Base-by-base conservation (phyloP, 2,113 vertebrate species). In the Erythrocercus mccallii region DNA sequence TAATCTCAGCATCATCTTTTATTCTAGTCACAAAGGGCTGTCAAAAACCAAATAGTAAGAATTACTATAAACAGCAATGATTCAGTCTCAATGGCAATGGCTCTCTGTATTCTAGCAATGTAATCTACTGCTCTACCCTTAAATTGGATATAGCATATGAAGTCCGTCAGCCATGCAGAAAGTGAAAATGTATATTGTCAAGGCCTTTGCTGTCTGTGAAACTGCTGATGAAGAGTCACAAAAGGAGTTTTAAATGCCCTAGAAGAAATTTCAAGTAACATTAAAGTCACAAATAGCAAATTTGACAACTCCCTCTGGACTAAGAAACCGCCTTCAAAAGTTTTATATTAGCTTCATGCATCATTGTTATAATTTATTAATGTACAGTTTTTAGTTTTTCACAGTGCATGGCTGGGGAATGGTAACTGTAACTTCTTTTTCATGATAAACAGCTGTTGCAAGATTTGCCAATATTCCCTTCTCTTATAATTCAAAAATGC, bases 61-160 rank as follows among this genome's bases (percentile, higher is more conserved):
- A 97, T 97, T 97, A 96, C 92, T 95, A 89, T 95, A 94, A 97
- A 96, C 88, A 97, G 89, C 94, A 93, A 27, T 81, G 81, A 90
- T 86, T 94, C 73, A 77, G 94, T 91, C 92, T 95, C 62, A 28
- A 85, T 94, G 91, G 91, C 92, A 95, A 65, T 93, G 54, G 65
- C 90, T 94, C 80, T 96, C 96, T 95, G 3, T 96, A 94, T 95
- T 95, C 95, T 68, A 92, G 94, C 94, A 96, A 78, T 96, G 95
- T 95, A 97, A 97, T 97, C 94, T 96, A 81, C 80, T 60, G 68
- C 87, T 96, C 81, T 96, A 44, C 81, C 88, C 95, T 97, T 95
- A 98, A 97, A 97, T 97, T 97, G 94, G 91, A 96, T 96, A 76
- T 89, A 95, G 96, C 89, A 86, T 92, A 96, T 92, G 95, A 97